Base-by-base conservation (phyloP, 2,113 vertebrate genomes). In the Spea multiplicata region DNA sequence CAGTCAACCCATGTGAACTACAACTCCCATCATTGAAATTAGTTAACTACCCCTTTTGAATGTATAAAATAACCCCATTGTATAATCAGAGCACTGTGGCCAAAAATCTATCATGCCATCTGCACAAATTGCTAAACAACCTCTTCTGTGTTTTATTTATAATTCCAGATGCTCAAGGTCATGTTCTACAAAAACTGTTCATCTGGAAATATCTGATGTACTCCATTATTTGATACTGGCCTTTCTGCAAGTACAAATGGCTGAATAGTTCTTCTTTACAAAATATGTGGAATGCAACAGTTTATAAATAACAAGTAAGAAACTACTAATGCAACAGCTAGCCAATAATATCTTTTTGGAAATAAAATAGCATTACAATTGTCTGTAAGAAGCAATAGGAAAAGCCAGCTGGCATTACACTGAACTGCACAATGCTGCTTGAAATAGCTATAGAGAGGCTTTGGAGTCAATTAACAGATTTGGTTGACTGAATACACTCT, bases 391-490 rank as follows among this genome's bases (percentile, higher is more conserved):
- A 65, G 30, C 62, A 67, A 73, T 66, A 50, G 70, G 65, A 67
- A 30, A 59, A 13, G 14, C 64, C 17, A 44, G 8, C 44, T 61
- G 71, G 68, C 78, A 68, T 55, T 55, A 50, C 71, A 62, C 17
- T 80, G 71, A 80, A 74, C 49, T 74, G 78, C 67, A 74, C 68
- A 53, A 80, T 80, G 55, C 64, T 68, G 66, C 66, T 78, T 72
- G 69, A 61, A 68, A 47, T 67, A 74, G 71, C 78, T 49, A 64
- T 13, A 16, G 50, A n/a, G 46, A 80, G 65, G 71, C 44, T 74
- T 59, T 68, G 64, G 68, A 30, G 71, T 45, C 78, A 74, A 73
- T 74, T 80, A 80, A 44, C 52, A 61, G 64, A 73, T 73, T 16
- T 61, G 64, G 52, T 71, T 62, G 71, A 45, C 14, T 80, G 64